phyloP scores from a whole-genome alignment of 1,140 invertebrate species.

The Formica selysi region DNA sequence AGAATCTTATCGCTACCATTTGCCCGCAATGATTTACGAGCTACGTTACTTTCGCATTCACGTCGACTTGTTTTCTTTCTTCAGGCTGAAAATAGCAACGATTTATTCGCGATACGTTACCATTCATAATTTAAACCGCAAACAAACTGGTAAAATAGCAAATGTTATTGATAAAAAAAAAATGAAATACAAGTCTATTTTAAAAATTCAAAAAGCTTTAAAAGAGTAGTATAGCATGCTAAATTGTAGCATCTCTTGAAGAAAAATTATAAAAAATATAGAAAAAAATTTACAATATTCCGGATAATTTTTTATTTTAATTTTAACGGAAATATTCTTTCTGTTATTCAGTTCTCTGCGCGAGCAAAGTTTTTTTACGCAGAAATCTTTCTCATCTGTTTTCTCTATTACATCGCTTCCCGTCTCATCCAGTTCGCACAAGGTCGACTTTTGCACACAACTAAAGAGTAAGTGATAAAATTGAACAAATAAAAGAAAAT shows the following conservation, averaged over 20 bases:
- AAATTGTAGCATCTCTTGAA: neutral
- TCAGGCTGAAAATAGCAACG: neutral
- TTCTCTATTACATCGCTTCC: neutral
- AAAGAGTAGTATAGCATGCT: neutral
- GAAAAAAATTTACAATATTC: neutral
- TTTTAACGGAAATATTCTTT: neutral
- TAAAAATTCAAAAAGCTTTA: neutral
- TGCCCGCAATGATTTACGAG: constrained; percentile 30
- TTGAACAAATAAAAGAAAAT: constrained; percentile 21
- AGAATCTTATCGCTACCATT: constrained; percentile 19
- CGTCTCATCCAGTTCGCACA: neutral
- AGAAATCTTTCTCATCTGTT: neutral
- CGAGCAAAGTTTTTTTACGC: neutral
- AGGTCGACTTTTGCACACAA: neutral
- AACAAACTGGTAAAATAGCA: neutral
- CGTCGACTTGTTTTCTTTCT: neutral
- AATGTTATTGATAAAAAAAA: neutral
- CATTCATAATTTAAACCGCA: neutral
- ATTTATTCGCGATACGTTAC: constrained; percentile 20
- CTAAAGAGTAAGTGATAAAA: constrained; percentile 4
- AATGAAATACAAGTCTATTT: neutral
- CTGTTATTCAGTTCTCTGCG: neutral
- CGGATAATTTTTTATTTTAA: neutral
- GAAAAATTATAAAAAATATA: neutral
- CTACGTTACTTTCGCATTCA: constrained; percentile 13